A percentile compares a stretch with the other conserved stretches of the same genome.
These are phyloP conservation scores for Gallinago undulata DNA, from an alignment of 2,113 vertebrate species.

Conservation along the genomic window DNA sequence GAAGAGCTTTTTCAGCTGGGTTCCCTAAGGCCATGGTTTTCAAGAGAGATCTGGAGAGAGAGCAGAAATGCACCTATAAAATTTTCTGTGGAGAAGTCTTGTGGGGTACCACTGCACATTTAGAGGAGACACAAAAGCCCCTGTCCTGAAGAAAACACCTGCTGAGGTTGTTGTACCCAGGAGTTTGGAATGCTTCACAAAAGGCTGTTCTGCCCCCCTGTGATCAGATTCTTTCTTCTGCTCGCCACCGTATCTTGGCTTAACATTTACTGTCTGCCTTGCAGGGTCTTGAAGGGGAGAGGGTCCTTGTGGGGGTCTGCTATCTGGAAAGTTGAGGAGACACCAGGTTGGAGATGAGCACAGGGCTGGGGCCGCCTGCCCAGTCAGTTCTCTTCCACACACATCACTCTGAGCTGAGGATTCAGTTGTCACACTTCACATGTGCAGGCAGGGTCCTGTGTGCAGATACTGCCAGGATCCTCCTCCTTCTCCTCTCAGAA, in stretches of 20 bases:
- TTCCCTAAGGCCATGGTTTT: not conserved
- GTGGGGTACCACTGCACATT: not conserved
- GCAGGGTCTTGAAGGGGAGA: not conserved
- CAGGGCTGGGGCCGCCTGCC: not conserved
- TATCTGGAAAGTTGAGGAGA: not conserved
- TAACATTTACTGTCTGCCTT: not conserved
- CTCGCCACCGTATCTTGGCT: rapidly evolving
- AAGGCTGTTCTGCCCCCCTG: not conserved
- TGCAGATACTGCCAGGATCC: not conserved
- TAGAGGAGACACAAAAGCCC: not conserved
- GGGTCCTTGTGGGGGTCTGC: not conserved
- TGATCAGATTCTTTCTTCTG: not conserved
- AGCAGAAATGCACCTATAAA: not conserved
- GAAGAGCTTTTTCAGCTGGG: not conserved
- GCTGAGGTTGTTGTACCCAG: not conserved
- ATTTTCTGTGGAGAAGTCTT: not conserved
- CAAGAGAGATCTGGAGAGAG: not conserved
- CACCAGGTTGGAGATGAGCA: rapidly evolving
- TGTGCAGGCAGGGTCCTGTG: rapidly evolving
- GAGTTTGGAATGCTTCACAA: not conserved
- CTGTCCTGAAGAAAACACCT: not conserved
- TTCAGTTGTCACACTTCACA: rapidly evolving
- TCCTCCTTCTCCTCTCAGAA: not conserved
- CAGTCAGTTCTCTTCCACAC: not conserved
- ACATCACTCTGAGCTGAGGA: not conserved